These are phyloP conservation scores for Orchesella cincta DNA, from an alignment of 1,140 invertebrate genomes.

Conservation along the genomic window DNA sequence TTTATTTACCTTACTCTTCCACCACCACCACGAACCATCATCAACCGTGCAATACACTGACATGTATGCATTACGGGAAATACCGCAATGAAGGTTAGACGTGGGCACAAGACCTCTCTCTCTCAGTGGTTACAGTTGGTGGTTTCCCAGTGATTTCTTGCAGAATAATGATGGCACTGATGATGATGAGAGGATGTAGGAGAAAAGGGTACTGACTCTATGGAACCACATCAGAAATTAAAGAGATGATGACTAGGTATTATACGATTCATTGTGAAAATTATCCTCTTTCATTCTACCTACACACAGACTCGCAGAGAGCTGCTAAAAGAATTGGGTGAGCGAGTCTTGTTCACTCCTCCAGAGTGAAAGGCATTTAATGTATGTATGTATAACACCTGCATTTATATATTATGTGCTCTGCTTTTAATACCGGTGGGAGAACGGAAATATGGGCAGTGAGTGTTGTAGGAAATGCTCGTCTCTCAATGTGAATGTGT, in stretches of 20 bases:
- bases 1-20: background rate
- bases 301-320: too few relatives aligned
- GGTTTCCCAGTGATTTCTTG: constrained; percentile 2
- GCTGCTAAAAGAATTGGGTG: too few relatives aligned
- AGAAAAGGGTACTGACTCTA: background rate
- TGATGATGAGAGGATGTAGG: background rate
- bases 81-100: background rate
- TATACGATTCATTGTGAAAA: background rate
- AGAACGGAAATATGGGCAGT: too few relatives aligned
- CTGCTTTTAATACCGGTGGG: too few relatives aligned
- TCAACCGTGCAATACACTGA: background rate
- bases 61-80: background rate
- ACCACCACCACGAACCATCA: too few relatives aligned
- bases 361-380: too few relatives aligned
- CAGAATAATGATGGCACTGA: background rate
- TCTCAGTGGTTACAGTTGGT: background rate
- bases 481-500: too few relatives aligned
- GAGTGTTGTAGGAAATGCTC: background rate
- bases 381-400: too few relatives aligned
- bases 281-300: background rate
- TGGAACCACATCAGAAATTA: background rate
- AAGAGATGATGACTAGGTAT: constrained; percentile 1
- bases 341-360: too few relatives aligned
- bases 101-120: background rate
- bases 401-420: too few relatives aligned